Conservation (phyloP, 2,113 vertebrate genomes). For the Montifringilla adamsi region DNA sequence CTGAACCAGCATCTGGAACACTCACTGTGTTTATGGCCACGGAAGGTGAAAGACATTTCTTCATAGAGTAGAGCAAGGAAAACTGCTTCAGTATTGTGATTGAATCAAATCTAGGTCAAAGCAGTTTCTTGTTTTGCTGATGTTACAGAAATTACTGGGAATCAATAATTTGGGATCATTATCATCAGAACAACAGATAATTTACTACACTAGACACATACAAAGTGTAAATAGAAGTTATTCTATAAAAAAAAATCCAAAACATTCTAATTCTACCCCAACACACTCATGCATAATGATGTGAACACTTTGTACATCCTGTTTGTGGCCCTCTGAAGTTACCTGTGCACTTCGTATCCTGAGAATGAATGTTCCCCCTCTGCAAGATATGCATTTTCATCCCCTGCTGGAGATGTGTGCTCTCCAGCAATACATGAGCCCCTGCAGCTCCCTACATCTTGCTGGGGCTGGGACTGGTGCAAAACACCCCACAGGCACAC, state of each 20-base stretch:
- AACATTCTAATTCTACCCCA: neutral
- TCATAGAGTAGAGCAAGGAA: neutral
- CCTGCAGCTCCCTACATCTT: neutral
- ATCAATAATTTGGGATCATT: neutral
- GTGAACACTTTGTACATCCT: accelerated
- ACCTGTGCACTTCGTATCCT: neutral
- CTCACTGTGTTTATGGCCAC: neutral
- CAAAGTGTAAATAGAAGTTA: neutral
- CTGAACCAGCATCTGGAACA: neutral
- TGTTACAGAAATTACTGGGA: neutral
- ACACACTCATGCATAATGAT: neutral
- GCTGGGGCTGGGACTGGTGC: neutral
- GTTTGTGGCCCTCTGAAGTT: neutral
- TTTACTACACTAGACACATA: neutral
- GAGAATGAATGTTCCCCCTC: neutral
- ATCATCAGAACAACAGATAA: neutral
- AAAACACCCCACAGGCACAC: neutral
- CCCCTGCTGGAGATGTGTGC: neutral
- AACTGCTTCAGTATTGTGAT: neutral
- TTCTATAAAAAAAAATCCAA: neutral
- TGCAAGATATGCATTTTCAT: neutral
- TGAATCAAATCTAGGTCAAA: neutral
- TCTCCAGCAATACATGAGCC: neutral
- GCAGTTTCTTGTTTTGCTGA: neutral
- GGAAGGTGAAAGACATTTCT: neutral